Conservation (phyloP, 2,797 vertebrate species). For the Adelosebastes latens region DNA sequence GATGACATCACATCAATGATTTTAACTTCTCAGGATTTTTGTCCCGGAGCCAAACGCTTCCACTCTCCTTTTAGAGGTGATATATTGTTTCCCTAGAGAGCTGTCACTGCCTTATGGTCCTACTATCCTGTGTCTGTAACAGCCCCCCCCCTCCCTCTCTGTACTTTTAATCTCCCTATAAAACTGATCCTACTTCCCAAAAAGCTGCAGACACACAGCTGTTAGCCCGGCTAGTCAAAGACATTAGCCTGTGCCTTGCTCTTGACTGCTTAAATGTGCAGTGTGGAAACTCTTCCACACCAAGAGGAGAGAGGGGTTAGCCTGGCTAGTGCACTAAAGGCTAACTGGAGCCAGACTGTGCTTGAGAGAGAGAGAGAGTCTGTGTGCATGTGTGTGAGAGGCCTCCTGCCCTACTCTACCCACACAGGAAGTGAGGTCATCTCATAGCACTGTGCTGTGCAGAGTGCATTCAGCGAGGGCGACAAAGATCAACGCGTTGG, state of each 20-base stretch:
- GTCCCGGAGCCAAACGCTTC: slow-evolving; percentile 77
- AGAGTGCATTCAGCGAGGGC: slow-evolving; percentile 67
- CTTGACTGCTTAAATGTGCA: slow-evolving; percentile 59
- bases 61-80: slow-evolving; percentile 74
- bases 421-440: slow-evolving; percentile 84
- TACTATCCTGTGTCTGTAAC: slow-evolving; percentile 68
- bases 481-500: slow-evolving; percentile 74
- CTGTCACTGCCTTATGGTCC: slow-evolving; percentile 76
- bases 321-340: slow-evolving; percentile 59
- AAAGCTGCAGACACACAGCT: slow-evolving; percentile 72
- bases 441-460: slow-evolving; percentile 62
- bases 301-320: slow-evolving; percentile 49
- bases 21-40: slow-evolving; percentile 80
- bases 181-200: slow-evolving; percentile 69
- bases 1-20: slow-evolving; percentile 80
- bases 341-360: slow-evolving; percentile 72
- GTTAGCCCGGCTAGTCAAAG: slow-evolving; percentile 73
- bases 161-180: slow-evolving; percentile 81
- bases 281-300: slow-evolving; percentile 61
- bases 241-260: slow-evolving; percentile 71
- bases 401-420: slow-evolving; percentile 76
- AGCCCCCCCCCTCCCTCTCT: slow-evolving; percentile 23
- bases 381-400: slow-evolving; percentile 52
- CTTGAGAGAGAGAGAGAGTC: slow-evolving; percentile 32
- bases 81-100: slow-evolving; percentile 82